Evolutionary conservation across 2,113 vertebrate species (phyloP).

Genomic region (Planiliza haematocheilus): DNA sequence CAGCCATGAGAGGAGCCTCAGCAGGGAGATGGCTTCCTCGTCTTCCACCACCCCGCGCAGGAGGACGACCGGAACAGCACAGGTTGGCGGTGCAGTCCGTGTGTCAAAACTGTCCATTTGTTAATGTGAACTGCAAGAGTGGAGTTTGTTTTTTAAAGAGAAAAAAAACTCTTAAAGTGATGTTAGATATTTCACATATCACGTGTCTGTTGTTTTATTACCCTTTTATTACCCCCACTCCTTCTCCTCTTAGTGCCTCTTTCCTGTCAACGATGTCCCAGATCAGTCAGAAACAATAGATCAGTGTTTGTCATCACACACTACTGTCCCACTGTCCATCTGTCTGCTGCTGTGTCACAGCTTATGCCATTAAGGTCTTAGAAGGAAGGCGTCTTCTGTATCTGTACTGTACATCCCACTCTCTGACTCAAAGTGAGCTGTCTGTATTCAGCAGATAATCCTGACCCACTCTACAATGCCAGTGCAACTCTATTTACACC

Average conservation of each 20-base stretch:
- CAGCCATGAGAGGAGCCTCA: slow-evolving; percentile 86
- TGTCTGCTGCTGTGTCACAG: slow-evolving; percentile 57
- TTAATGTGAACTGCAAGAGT: too few species aligned
- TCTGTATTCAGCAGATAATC: slow-evolving; percentile 9
- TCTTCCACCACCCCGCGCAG: slow-evolving; percentile 80
- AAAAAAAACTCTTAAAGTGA: too few species aligned
- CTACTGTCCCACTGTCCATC: slow-evolving; percentile 33
- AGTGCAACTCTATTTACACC: too few species aligned
- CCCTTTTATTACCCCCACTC: too few species aligned
- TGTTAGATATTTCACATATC: too few species aligned
- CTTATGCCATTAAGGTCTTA: slow-evolving; percentile 72
- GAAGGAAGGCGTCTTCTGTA: slow-evolving; percentile 17
- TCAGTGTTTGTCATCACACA: slow-evolving; percentile 5
- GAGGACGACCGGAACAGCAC: slow-evolving; percentile 79
- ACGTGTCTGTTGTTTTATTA: too few species aligned
- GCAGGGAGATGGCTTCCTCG: slow-evolving; percentile 82
- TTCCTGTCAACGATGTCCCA: too few species aligned
- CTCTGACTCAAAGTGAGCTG: slow-evolving; percentile 7
- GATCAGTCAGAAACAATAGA: slow-evolving; percentile 18
- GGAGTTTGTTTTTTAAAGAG: too few species aligned
- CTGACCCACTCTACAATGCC: neutral
- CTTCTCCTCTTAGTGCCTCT: too few species aligned
- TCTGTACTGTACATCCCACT: slow-evolving; percentile 21
- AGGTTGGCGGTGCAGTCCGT: slow-evolving; percentile 57
- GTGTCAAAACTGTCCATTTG: too few species aligned